Conservation (phyloP, 2,797 vertebrate genomes). For the Okamejei kenojei region DNA sequence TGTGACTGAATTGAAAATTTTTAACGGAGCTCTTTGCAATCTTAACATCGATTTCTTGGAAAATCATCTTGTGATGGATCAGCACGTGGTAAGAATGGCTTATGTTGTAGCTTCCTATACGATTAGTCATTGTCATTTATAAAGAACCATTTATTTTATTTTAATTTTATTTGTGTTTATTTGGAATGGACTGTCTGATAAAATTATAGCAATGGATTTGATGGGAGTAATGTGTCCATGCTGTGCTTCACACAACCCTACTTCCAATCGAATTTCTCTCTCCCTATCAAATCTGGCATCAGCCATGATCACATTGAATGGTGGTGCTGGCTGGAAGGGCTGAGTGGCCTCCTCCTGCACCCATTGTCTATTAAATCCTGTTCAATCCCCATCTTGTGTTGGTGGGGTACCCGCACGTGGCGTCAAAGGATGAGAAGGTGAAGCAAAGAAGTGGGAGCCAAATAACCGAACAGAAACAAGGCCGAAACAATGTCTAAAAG, state of each 20-base stretch:
- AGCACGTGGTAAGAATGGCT: background rate
- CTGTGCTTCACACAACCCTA: background rate
- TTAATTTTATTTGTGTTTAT: background rate
- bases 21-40: constrained; percentile 18
- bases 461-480: too few relatives aligned
- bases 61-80: background rate
- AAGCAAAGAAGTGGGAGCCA: too few relatives aligned
- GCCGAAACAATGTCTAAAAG: too few relatives aligned
- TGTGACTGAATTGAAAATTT: constrained; percentile 19
- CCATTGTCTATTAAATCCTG: too few relatives aligned
- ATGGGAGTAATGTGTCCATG: background rate
- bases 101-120: too few relatives aligned
- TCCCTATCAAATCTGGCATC: too few relatives aligned
- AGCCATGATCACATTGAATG: too few relatives aligned
- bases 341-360: too few relatives aligned
- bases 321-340: too few relatives aligned
- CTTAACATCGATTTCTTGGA: background rate
- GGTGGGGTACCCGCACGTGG: too few relatives aligned
- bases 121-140: background rate
- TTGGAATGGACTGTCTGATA: background rate
- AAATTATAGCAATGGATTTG: too few relatives aligned
- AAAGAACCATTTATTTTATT: background rate
- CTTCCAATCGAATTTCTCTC: background rate
- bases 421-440: too few relatives aligned
- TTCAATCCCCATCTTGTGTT: background rate